Evolutionary conservation across 2,797 vertebrate species (phyloP).

Genomic region (Pipistrellus nathusii): DNA sequence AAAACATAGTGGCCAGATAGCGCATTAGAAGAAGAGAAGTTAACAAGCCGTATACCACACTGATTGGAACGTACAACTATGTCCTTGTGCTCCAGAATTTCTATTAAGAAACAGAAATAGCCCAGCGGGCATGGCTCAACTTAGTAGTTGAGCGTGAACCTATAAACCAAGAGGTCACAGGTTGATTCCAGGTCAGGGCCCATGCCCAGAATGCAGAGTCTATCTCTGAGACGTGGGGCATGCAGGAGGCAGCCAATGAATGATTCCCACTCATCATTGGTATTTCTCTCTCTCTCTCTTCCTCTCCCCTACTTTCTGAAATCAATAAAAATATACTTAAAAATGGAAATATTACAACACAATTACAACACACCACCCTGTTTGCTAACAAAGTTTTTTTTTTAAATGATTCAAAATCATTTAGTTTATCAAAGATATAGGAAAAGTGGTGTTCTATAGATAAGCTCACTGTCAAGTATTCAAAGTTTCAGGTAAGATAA

Average conservation of each 20-base stretch:
- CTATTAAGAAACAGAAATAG: neutral
- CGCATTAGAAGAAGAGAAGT: neutral
- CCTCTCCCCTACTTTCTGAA: neutral
- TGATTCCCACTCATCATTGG: neutral
- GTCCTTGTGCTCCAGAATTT: neutral
- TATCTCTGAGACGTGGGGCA: accelerated
- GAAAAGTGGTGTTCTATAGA: neutral
- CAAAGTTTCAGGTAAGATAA: neutral
- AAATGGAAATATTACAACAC: neutral
- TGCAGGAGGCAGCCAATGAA: neutral
- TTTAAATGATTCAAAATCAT: neutral
- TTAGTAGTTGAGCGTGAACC: neutral
- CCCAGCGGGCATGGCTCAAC: neutral
- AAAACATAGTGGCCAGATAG: neutral
- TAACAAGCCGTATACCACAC: neutral
- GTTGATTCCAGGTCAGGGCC: too few relatives aligned
- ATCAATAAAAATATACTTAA: neutral
- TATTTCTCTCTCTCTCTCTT: neutral
- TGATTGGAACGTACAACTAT: neutral
- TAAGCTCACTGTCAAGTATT: neutral
- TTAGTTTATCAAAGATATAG: neutral
- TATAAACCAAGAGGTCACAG: neutral
- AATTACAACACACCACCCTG: neutral
- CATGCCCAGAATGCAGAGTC: neutral
- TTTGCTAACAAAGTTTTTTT: neutral